Base-by-base conservation (phyloP, 2,888 invertebrate genomes). In the Lysandra coridon region DNA sequence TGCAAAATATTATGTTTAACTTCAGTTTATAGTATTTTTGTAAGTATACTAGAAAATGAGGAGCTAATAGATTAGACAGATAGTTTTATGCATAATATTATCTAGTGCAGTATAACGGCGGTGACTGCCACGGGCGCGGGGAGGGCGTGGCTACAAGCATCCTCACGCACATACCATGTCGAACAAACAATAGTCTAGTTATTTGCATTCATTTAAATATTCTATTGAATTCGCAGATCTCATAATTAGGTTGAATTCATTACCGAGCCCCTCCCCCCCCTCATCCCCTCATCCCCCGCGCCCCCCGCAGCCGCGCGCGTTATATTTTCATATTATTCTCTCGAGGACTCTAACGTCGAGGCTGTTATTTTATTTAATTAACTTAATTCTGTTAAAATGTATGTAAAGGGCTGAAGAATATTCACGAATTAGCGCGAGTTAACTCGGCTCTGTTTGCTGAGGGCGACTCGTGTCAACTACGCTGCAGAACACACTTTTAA, bases 161-260 rank as follows among this genome's bases (percentile, higher is more conserved):
- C 44, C 69, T 69, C 69, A 14, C 33, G 4, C 69, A 69, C 69
- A 33, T 4, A 30, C 64, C n/a, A 37, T 14, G 73, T 14, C 74
- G 44, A 44, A 44, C 40, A n/a, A 23, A 40, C 40, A 74, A 74
- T 74, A 23, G n/a, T n/a, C 74, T n/a, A n/a, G 6, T 73, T 40
- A 73, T 73, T 73, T 73, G n/a, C 74, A 74, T 74, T 74, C 44
- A 74, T 74, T 74, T 74, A 74, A 74, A 74, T 69, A 69, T 69
- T 74, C 74, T 74, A 44, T 74, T 74, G 74, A 74, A 44, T 44
- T 44, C 4, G 23, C 74, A 2, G 23, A 74, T 74, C 10, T 74
- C 74, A 74, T 74, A 74, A 74, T 74, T 74, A 74, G 74, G 74
- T 40, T 44, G 74, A 44, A 74, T 74, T 74, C 44, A 74, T 74